Base-by-base conservation (phyloP, 2,888 invertebrate species). In the Trachelus troglodyta region DNA sequence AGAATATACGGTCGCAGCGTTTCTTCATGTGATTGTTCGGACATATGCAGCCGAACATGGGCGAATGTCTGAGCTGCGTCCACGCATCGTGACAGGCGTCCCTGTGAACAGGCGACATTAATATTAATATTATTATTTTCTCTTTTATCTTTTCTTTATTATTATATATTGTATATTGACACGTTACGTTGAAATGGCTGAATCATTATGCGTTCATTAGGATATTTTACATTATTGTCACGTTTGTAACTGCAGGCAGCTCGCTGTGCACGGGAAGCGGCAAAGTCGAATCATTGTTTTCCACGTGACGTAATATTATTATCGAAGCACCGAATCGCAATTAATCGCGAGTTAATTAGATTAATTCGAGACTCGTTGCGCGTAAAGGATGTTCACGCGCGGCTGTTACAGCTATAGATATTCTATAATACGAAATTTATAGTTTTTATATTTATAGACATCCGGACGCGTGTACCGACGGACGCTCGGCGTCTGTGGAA, bases 41-140 rank as follows among this genome's bases (percentile, higher is more conserved):
- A 90, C 97, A 98, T 91, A 97, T 97, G 93, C 97, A 98, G 76
- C 97, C 98, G 92, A 97, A 98, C 94, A 98, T 96, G 1, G 97
- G 97, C 34, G 97, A 97, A 82, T 96, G 93, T 79, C 97, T 95
- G 78, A 98, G 93, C 88, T 96, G 96, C 83, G 96, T 95, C 97
- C 97, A 98, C 75, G 97, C 95, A 88, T 96, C 96, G 89, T 96
- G 96, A 89, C 97, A 98, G 76, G 95, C 93, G 88, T 96, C 96
- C 92, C 97, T 97, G 92, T 9, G 75, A 92, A 92, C 83, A 77
- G 9, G 9, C 23, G 40, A 56, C 56, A 9, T 56, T 56, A 23
- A 37, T 15, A 40, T 15, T 40, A 40, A 6, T 4, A 6, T 40
- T 40, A 40, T 15, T 15, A 40, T 15, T 23, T 23, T 23, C 23